Percentiles rank a stretch among this genome's conserved stretches.
Conservation (phyloP, 1,140 invertebrate species). For the Mylabris phalerata region DNA sequence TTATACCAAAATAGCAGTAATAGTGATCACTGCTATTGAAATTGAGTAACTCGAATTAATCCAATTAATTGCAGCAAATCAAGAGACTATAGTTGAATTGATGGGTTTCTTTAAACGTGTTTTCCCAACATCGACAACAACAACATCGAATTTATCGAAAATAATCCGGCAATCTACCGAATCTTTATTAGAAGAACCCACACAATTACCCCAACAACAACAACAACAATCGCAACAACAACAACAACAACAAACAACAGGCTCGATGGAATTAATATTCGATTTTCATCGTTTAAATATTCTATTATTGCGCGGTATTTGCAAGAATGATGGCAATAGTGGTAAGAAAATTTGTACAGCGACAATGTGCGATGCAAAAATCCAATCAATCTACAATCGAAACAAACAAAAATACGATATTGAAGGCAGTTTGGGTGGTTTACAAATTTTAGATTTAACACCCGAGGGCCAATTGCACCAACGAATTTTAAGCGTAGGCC, state of each 20-base stretch:
- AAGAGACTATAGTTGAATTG: constrained; percentile 90
- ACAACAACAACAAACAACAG: constrained; percentile 27
- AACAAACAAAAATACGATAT: constrained; percentile 49
- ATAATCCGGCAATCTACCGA: constrained; percentile 24
- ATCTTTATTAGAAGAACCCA: constrained; percentile 26
- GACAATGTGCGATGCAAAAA: constrained; percentile 82
- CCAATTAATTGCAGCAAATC: constrained; percentile 75
- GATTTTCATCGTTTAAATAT: constrained; percentile 90
- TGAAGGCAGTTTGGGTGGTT: constrained; percentile 80
- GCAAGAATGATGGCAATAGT: constrained; percentile 56
- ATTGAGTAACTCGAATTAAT: not conserved
- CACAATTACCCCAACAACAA: not conserved
- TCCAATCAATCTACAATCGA: constrained; percentile 76
- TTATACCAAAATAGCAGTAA: no score
- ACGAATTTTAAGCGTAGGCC: constrained; percentile 77
- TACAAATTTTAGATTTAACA: constrained; percentile 86
- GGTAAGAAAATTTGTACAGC: constrained; percentile 90
- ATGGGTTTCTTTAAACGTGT: constrained; percentile 77
- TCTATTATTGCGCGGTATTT: constrained; percentile 69
- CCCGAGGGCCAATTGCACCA: constrained; percentile 76
- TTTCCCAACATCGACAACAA: constrained; percentile 47
- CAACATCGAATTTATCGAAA: constrained; percentile 20
- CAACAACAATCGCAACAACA: constrained; percentile 18
- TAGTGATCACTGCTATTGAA: no score
- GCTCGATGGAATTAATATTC: constrained; percentile 72